Evolutionary conservation across 2,113 vertebrate species (phyloP), one percentile per base, ranked within the genome.

Genomic region (Archilochus colubris): DNA sequence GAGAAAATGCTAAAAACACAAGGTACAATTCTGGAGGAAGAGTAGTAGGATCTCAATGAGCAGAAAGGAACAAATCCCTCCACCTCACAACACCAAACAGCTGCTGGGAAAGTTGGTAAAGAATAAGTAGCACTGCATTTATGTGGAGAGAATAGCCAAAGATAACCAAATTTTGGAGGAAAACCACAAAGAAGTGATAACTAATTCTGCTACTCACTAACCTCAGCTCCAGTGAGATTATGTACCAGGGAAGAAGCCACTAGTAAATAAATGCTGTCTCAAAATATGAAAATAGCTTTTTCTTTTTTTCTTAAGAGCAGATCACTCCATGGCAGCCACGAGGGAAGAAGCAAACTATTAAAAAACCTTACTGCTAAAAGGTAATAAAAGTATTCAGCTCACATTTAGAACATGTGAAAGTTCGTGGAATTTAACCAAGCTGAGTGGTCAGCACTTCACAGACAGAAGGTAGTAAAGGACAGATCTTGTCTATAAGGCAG

Each of bases 141-240:
- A 78, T 0, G 11, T 1, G 11, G 51, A 69, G n/a, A 62, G 53
- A 83, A 84, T 10, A 64, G 27, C 51, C 50, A 38, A 54, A 86
- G 64, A 94, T 64, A 95, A 91, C 77, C 80, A 75, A 78, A 81
- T 90, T 91, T 74, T 63, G 85, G 73, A 83, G 61, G 57, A 85
- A 95, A 95, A 88, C 89, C 93, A 94, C 76, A 78, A 80, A 86
- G 57, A 50, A 75, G 36, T 8, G 68, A 55, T 40, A 94, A 55
- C 61, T 90, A 84, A 91, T 88, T 78, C 76, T 0, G 0, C 62
- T 68, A 43, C 19, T 81, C 58, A 17, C 40, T 78, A 94, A 93
- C 73, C 85, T 93, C 86, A 54, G 68, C 33, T 68, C 61, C 77
- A 88, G 24, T 16, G 33, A 88, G 72, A 91, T 88, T 81, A 86